Evolutionary conservation across 2,888 invertebrate genomes (phyloP).

Genomic region (Patella ulyssiponensis): DNA sequence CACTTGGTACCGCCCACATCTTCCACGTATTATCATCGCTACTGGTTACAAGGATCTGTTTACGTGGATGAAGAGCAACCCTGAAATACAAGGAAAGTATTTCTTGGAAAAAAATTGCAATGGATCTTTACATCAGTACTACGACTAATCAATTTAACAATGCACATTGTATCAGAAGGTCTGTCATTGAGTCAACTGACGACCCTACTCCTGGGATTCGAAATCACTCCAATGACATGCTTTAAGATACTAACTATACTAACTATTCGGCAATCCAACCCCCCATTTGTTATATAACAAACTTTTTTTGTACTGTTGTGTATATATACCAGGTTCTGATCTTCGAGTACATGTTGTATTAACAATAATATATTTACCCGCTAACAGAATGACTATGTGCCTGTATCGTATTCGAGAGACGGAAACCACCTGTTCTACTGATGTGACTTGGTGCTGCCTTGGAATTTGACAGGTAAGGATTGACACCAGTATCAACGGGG

Average conservation of each 20-base stretch:
- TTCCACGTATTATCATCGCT: slow-evolving; percentile 73
- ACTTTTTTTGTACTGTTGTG: too few species aligned
- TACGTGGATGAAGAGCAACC: slow-evolving; percentile 69
- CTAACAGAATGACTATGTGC: slow-evolving; percentile 70
- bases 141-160: too few species aligned
- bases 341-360: too few species aligned
- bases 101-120: neutral
- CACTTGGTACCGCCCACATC: slow-evolving; percentile 71
- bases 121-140: too few species aligned
- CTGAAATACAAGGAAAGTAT: slow-evolving; percentile 45
- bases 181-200: too few species aligned
- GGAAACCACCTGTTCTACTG: slow-evolving; percentile 68
- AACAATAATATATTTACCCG: slow-evolving; percentile 54
- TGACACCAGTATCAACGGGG: slow-evolving; percentile 69
- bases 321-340: too few species aligned
- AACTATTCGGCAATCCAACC: too few species aligned
- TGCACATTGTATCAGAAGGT: too few species aligned
- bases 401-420: slow-evolving; percentile 66
- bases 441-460: slow-evolving; percentile 64
- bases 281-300: too few species aligned
- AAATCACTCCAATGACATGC: too few species aligned
- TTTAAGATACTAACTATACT: too few species aligned
- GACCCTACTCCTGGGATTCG: too few species aligned
- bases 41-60: slow-evolving; percentile 70
- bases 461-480: slow-evolving; percentile 64